Percentiles rank a stretch among this genome's conserved stretches.
phyloP scores from a whole-genome alignment of 2,113 vertebrate genomes.

The Chionodraco myersi region DNA sequence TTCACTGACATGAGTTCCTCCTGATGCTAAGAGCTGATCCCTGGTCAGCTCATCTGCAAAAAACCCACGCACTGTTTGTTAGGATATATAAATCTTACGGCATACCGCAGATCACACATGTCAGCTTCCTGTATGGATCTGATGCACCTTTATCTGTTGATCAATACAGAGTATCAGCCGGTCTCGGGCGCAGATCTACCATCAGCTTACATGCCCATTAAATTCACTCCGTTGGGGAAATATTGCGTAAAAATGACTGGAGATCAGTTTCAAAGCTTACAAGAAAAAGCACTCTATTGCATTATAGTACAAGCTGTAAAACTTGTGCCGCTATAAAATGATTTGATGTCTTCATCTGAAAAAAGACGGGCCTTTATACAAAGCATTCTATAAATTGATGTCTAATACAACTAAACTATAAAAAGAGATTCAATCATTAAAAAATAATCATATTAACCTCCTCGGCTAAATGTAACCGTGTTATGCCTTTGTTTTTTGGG shows the following conservation, averaged over 20 bases:
- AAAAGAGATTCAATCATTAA: too few species aligned
- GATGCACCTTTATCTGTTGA: constrained; percentile 54
- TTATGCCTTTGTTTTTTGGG: too few species aligned
- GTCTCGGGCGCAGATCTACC: constrained; percentile 34
- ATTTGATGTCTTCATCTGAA: not conserved
- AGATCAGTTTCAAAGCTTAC: constrained; percentile 37
- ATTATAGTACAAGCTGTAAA: not conserved
- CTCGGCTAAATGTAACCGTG: too few species aligned
- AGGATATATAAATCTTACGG: not conserved
- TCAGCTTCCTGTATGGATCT: constrained; percentile 58
- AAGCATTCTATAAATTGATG: too few species aligned
- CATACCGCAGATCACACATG: not conserved
- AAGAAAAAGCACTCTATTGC: constrained; percentile 9
- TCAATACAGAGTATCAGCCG: constrained; percentile 28
- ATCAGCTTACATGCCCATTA: constrained; percentile 55
- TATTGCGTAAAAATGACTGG: constrained; percentile 35
- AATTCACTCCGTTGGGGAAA: constrained; percentile 40
- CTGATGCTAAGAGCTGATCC: constrained; percentile 23
- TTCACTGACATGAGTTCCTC: constrained; percentile 27
- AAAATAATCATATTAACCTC: too few species aligned
- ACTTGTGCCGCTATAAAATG: not conserved
- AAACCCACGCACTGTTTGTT: constrained; percentile 13
- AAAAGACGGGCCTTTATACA: too few species aligned
- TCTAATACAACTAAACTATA: too few species aligned
- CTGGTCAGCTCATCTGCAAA: constrained; percentile 14